phyloP scores from a whole-genome alignment of 2,888 invertebrate species.

The Sarcophaga rosellei region DNA sequence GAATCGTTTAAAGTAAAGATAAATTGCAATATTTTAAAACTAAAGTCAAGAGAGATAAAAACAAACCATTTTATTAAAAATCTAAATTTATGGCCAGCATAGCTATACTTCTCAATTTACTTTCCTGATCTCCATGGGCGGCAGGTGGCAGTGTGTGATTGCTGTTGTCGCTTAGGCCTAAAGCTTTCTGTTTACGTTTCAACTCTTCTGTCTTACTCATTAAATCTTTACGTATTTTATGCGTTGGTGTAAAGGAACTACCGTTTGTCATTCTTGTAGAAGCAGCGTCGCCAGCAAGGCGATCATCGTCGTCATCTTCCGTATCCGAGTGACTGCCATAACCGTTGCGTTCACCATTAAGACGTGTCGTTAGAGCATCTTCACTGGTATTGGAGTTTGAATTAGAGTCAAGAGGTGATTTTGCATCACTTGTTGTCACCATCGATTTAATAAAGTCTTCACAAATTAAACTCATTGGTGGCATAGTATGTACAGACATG shows the following conservation, averaged over 20 bases:
- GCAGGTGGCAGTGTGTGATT: neutral
- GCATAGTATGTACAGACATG: constrained; percentile 80
- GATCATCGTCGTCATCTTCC: constrained; percentile 55
- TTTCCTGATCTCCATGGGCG: constrained; percentile 66
- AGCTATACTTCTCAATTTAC: constrained; percentile 71
- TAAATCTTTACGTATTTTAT: constrained; percentile 72
- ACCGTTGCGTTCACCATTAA: constrained; percentile 62
- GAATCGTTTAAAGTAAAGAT: neutral
- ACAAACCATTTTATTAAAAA: constrained; percentile 69
- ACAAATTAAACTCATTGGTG: constrained; percentile 78
- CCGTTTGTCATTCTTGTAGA: constrained; percentile 45
- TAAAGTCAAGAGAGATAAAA: neutral
- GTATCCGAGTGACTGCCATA: constrained; percentile 58
- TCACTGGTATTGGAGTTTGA: neutral
- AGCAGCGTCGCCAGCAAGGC: neutral
- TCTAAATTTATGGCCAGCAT: constrained; percentile 71
- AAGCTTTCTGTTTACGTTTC: constrained; percentile 50
- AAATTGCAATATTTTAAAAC: neutral
- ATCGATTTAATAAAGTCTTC: constrained; percentile 78
- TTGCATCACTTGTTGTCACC: constrained; percentile 71
- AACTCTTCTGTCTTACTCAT: constrained; percentile 67
- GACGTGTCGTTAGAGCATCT: constrained; percentile 42
- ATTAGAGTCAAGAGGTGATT: neutral
- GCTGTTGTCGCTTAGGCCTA: constrained; percentile 21
- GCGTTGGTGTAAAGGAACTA: neutral